Percentiles rank a stretch among this genome's conserved stretches.
These are phyloP conservation scores for Pantherophis alleghaniensis DNA, from an alignment of 2,797 vertebrate genomes.

Conservation along the genomic window DNA sequence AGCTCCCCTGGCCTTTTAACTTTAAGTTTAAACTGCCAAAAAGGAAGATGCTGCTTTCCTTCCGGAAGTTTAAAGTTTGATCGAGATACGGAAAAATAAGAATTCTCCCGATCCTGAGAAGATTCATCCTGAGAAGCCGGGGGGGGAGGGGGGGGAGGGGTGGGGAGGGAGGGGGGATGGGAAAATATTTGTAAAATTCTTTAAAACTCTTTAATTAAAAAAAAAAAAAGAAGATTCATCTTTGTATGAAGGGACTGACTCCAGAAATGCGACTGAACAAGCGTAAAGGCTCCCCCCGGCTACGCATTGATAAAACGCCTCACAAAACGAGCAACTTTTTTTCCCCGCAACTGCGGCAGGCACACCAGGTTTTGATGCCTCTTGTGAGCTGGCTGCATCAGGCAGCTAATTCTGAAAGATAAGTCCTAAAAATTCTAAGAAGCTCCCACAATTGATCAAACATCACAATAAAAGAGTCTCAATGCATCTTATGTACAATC, in stretches of 20 bases:
- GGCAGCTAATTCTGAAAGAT: background rate
- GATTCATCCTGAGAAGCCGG: background rate
- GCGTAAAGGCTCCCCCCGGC: background rate
- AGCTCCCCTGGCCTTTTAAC: too few relatives aligned
- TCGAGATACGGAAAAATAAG: background rate
- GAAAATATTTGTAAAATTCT: too few relatives aligned
- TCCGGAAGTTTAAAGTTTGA: too few relatives aligned
- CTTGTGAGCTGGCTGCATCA: background rate
- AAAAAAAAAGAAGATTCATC: background rate
- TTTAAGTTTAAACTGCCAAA: too few relatives aligned
- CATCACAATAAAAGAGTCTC: background rate
- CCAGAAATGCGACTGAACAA: background rate
- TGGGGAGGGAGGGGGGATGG: too few relatives aligned
- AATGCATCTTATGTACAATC: background rate
- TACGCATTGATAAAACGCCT: background rate
- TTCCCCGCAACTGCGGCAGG: background rate
- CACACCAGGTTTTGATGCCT: background rate
- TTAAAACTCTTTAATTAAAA: too few relatives aligned
- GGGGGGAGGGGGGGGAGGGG: too few relatives aligned
- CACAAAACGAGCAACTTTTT: background rate
- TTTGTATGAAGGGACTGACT: background rate
- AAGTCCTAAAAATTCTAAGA: background rate
- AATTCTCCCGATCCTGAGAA: background rate
- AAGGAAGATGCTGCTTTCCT: too few relatives aligned
- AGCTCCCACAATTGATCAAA: background rate